phyloP scores from a whole-genome alignment of 2,797 vertebrate genomes.

The Prunella strophiata region DNA sequence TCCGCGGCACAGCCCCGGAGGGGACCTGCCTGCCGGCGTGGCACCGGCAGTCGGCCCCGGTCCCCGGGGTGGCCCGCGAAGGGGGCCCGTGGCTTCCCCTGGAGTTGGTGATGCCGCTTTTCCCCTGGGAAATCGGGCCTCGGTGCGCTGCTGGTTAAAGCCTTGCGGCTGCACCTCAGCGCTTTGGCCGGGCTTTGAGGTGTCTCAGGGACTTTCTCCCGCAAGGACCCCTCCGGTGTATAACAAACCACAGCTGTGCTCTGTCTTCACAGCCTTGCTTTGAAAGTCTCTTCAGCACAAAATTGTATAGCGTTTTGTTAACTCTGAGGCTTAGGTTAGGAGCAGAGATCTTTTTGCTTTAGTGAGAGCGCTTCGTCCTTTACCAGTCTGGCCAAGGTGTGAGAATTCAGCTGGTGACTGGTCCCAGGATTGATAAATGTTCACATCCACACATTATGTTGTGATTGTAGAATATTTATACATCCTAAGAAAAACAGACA shows the following conservation, averaged over 20 bases:
- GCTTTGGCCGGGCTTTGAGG: rapidly evolving
- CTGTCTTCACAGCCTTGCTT: neutral
- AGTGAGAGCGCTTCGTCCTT: rapidly evolving
- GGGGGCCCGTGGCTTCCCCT: neutral
- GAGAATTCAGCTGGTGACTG: neutral
- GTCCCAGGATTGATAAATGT: neutral
- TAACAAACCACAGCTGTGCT: neutral
- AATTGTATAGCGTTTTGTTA: rapidly evolving
- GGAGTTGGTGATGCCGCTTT: neutral
- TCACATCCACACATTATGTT: rapidly evolving
- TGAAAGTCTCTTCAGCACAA: too few species aligned
- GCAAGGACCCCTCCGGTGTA: rapidly evolving
- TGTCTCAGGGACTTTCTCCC: rapidly evolving
- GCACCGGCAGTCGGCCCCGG: too few species aligned
- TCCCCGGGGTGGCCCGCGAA: too few species aligned
- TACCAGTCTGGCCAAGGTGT: neutral
- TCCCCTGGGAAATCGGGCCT: rapidly evolving
- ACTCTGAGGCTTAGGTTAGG: neutral
- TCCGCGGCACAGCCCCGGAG: too few species aligned
- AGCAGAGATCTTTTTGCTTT: too few species aligned
- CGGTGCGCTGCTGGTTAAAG: neutral
- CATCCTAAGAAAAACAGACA: neutral
- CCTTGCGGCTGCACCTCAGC: rapidly evolving
- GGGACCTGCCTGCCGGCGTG: neutral
- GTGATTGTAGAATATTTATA: neutral